phyloP scores from a whole-genome alignment of 2,113 vertebrate species.

The Neodon shergylaensis region DNA sequence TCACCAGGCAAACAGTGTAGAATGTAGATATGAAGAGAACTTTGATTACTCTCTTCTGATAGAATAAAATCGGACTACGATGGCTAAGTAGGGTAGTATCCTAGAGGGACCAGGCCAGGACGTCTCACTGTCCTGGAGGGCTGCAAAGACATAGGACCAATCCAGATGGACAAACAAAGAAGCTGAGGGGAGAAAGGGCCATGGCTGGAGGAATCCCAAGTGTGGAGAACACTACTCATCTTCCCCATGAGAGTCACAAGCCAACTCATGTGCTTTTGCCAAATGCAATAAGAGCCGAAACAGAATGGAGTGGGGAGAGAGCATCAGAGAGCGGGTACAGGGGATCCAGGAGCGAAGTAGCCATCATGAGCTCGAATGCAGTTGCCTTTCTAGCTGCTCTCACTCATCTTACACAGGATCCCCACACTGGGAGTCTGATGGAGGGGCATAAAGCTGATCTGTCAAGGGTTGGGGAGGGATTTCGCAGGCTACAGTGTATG shows the following conservation, averaged over 20 bases:
- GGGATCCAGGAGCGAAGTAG: not conserved
- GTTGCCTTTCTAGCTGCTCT: not conserved
- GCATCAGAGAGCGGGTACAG: not conserved
- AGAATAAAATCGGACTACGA: slow-evolving; percentile 8
- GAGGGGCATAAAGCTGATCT: not conserved
- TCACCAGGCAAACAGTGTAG: not conserved
- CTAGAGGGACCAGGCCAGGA: not conserved
- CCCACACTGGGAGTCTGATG: not conserved
- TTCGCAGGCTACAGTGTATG: not conserved
- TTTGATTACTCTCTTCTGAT: slow-evolving; percentile 16
- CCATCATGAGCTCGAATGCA: not conserved
- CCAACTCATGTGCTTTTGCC: not conserved
- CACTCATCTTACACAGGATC: not conserved
- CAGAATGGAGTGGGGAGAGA: not conserved
- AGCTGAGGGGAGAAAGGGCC: not conserved
- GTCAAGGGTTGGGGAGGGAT: not conserved
- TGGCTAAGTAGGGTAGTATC: not conserved
- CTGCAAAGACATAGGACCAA: not conserved
- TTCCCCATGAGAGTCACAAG: not conserved
- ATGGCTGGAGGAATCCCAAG: not conserved
- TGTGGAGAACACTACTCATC: not conserved
- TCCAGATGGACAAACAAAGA: not conserved
- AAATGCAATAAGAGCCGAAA: not conserved
- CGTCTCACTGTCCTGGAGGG: not conserved
- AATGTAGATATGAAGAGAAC: not conserved